Percentiles rank a stretch among this genome's conserved stretches.
These are phyloP conservation scores for Saxidomus purpurata DNA, from an alignment of 1,140 invertebrate species.

Conservation along the genomic window DNA sequence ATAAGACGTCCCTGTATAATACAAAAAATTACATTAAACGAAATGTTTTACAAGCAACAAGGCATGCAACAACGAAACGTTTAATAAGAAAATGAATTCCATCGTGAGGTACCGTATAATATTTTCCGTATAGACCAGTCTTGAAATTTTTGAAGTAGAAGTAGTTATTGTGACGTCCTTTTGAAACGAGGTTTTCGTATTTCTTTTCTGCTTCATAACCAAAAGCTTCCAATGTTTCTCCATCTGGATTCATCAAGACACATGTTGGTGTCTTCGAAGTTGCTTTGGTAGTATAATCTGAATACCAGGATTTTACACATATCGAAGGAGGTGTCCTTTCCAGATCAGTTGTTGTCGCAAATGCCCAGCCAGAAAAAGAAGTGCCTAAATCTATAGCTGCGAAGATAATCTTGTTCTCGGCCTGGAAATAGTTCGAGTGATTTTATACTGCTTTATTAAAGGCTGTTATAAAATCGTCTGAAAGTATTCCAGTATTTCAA, in stretches of 20 bases:
- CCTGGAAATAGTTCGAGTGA: too few species aligned
- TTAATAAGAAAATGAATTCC: too few species aligned
- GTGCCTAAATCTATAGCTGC: not conserved
- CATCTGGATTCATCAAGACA: not conserved
- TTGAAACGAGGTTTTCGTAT: not conserved
- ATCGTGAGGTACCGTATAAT: not conserved
- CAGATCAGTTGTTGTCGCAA: not conserved
- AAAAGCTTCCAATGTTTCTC: slow-evolving; percentile 3
- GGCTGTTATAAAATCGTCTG: too few species aligned
- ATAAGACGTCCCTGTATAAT: too few species aligned
- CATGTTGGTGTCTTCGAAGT: slow-evolving; percentile 17
- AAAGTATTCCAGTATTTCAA: too few species aligned
- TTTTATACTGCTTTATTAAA: too few species aligned
- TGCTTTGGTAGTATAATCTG: not conserved
- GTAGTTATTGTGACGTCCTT: not conserved
- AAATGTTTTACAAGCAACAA: too few species aligned
- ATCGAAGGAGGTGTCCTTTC: not conserved
- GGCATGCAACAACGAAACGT: too few species aligned
- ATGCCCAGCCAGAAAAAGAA: not conserved
- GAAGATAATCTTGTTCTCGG: not conserved
- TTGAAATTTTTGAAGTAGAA: slow-evolving; percentile 26
- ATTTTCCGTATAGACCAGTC: not conserved
- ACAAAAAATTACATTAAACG: too few species aligned
- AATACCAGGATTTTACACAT: not conserved
- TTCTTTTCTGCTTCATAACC: slow-evolving; percentile 9